Evolutionary conservation across 1,140 invertebrate genomes (phyloP).

Genomic region (Lasioglossum baleicum): DNA sequence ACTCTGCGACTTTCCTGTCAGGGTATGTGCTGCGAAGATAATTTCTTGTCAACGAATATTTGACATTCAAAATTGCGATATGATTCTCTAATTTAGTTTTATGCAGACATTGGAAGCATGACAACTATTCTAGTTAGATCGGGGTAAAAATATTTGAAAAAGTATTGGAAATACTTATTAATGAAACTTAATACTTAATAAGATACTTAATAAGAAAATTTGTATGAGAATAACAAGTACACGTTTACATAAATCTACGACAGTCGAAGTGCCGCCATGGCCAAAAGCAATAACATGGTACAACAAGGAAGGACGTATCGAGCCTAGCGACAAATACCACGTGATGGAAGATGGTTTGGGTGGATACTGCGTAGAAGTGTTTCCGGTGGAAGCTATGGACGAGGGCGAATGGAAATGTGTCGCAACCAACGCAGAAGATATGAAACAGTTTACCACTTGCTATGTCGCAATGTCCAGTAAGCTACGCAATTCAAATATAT

Average conservation of each 20-base stretch:
- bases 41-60: no score
- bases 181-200: no score
- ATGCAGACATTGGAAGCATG: no score
- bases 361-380: conserved; percentile 87
- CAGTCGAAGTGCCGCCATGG: conserved; percentile 90
- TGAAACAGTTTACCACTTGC: conserved; percentile 86
- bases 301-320: conserved; percentile 88
- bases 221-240: neutral
- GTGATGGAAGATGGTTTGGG: conserved; percentile 89
- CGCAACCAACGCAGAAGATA: conserved; percentile 86
- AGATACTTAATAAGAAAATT: no score
- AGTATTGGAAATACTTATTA: no score
- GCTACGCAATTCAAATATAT: conserved; percentile 41
- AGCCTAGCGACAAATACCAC: conserved; percentile 84
- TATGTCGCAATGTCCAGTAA: conserved; percentile 87
- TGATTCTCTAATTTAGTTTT: no score
- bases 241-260: neutral
- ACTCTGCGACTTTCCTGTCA: conserved; percentile 86
- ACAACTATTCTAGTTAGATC: no score
- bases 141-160: no score
- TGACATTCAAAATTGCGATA: no score
- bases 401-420: conserved; percentile 95
- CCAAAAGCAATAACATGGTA: conserved; percentile 90
- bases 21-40: conserved; percentile 75
- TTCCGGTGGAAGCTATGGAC: conserved; percentile 87